Evolutionary conservation across 2,888 invertebrate species (phyloP).

Genomic region (Prosapia bicincta): DNA sequence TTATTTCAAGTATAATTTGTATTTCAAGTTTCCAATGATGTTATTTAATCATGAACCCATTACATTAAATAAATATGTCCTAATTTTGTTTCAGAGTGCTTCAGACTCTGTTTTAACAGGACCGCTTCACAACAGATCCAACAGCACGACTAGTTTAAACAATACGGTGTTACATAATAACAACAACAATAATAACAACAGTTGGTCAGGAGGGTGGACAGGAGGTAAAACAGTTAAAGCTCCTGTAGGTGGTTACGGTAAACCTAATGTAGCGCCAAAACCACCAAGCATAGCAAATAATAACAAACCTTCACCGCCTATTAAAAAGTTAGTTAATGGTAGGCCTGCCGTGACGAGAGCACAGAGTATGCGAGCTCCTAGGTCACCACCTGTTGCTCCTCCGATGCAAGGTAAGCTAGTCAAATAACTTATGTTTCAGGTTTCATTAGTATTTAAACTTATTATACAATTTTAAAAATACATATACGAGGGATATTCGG

Average conservation of each 20-base stretch:
- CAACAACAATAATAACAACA: conserved; percentile 21
- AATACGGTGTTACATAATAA: conserved; percentile 4
- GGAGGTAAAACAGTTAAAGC: conserved; percentile 28
- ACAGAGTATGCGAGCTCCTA: conserved; percentile 80
- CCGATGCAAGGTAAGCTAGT: conserved; percentile 39
- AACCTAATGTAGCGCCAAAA: conserved; percentile 80
- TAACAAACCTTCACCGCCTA: conserved; percentile 42
- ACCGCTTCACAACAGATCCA: conserved; percentile 22
- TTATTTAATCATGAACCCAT: too few relatives aligned
- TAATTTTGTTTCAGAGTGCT: conserved; percentile 43
- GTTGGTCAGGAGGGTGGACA: conserved; percentile 50
- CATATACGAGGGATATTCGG: too few relatives aligned
- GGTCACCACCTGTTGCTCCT: conserved; percentile 59
- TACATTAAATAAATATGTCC: too few relatives aligned
- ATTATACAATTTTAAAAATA: too few relatives aligned
- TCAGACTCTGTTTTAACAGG: conserved; percentile 35
- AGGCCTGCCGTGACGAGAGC: conserved; percentile 59
- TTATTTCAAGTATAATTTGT: too few relatives aligned
- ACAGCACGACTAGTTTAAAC: conserved; percentile 25
- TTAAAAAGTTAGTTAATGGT: conserved; percentile 43
- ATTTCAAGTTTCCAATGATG: too few relatives aligned
- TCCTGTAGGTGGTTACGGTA: conserved; percentile 45
- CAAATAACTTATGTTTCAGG: too few relatives aligned
- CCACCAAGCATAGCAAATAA: conserved; percentile 48
- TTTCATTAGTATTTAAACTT: too few relatives aligned